Evolutionary conservation across 2,797 vertebrate genomes (phyloP), one percentile per base, ranked within the genome.

Genomic region (Spinibarbus caldwelli): DNA sequence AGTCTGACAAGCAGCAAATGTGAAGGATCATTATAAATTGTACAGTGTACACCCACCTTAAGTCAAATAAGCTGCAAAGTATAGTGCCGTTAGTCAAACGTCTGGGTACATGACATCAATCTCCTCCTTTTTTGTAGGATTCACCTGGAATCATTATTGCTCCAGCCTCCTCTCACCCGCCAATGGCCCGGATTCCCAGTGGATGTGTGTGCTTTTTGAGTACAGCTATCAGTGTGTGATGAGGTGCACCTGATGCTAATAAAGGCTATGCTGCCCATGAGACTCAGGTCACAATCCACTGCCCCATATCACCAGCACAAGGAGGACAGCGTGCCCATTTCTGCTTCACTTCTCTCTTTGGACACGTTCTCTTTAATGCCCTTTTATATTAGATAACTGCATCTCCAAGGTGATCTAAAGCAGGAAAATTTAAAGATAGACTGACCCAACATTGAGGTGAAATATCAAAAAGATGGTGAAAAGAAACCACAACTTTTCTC

Each of bases 241-340:
- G 66, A 38, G 66, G 66, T 45, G 41, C 23, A 71, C 38, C 68
- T 72, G 70, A 15, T 72, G n/a, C 14, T 72, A 72, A 45, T 72
- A 72, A 72, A 72, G 41, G 70, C 41, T 45, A 72, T 6, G 4
- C 14, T 2, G 41, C 41, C 41, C 70, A 29, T 29, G 70, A 72
- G 68, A 45, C 11, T 26, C 41, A 38, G 19, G 36, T 17, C 29
- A 75, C 29, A 75, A 75, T 34, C 72, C 45, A 75, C 19, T 75
- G 26, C 29, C 29, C 47, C 26, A 12, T 7, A 21, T 52, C 9
- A 75, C 26, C 29, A 12, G 19, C 72, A 52, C 45, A 47, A 19
- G 9, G 72, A 75, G 31, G 47, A 23, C 19, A 12, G 72, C 26
- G 21, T 73, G 45, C 4, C 17, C 9, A 0, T 38, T 68, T 68